Evolutionary conservation across 2,113 vertebrate genomes (phyloP).

Genomic region (Mastomys natalensis): DNA sequence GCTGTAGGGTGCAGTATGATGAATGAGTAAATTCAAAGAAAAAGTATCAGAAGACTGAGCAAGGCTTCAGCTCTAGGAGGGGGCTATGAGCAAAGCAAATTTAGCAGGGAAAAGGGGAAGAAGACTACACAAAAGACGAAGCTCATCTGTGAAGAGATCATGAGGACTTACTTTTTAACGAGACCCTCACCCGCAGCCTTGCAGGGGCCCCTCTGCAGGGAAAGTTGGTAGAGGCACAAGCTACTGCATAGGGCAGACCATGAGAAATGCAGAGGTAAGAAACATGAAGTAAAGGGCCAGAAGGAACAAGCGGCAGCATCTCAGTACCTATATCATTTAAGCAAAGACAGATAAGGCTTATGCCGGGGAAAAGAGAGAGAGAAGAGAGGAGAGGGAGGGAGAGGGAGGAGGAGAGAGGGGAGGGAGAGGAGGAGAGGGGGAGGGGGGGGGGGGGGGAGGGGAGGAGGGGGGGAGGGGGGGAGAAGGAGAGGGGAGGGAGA

Average conservation of each 20-base stretch:
- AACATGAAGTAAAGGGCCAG: not conserved
- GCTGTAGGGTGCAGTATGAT: not conserved
- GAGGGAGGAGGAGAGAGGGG: too few relatives aligned
- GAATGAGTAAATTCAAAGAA: not conserved
- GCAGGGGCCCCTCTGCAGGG: not conserved
- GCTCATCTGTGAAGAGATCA: not conserved
- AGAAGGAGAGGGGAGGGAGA: too few relatives aligned
- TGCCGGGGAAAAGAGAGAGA: too few relatives aligned
- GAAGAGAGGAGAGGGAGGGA: too few relatives aligned
- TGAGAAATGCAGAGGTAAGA: fast-evolving
- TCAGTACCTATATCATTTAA: not conserved
- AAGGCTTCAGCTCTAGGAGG: not conserved
- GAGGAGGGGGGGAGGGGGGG: too few relatives aligned
- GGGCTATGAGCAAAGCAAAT: not conserved
- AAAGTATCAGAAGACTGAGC: not conserved
- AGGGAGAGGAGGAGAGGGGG: fast-evolving
- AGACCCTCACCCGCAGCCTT: not conserved
- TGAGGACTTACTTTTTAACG: not conserved
- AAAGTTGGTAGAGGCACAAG: not conserved
- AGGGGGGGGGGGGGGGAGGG: too few relatives aligned
- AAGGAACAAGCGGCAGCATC: not conserved
- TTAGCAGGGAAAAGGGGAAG: not conserved
- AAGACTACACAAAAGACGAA: not conserved
- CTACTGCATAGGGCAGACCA: fast-evolving
- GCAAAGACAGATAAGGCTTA: too few relatives aligned